Percentiles rank a stretch among this genome's conserved stretches.
These are phyloP conservation scores for Diorhabda elongata DNA, from an alignment of 1,140 invertebrate genomes.

Conservation along the genomic window DNA sequence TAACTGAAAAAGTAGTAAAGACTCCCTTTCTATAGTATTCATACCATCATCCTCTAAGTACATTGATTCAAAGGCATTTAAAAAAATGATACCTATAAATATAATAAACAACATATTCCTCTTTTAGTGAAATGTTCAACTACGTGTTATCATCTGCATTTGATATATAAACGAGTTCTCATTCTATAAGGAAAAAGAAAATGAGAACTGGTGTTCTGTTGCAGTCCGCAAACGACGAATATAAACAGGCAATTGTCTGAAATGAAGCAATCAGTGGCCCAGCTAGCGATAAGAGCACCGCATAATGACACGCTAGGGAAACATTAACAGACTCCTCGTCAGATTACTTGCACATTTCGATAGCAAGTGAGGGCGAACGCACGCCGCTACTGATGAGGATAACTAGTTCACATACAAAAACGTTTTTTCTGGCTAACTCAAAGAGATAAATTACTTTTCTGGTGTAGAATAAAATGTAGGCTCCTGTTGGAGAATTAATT, in stretches of 20 bases:
- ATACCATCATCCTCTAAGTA: too few species aligned
- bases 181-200: constrained; percentile 40
- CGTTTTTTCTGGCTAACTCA: neutral
- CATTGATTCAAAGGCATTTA: too few species aligned
- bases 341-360: constrained; percentile 48
- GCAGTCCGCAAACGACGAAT: constrained; percentile 43
- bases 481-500: too few species aligned
- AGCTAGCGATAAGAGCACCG: constrained; percentile 48
- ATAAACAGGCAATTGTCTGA: constrained; percentile 51
- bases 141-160: constrained; percentile 4
- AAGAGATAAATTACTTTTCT: too few species aligned
- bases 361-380: constrained; percentile 22
- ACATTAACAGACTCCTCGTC: constrained; percentile 50
- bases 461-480: too few species aligned
- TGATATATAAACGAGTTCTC: constrained; percentile 31
- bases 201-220: constrained; percentile 31
- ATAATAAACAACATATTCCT: too few species aligned
- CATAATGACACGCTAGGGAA: constrained; percentile 48
- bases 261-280: constrained; percentile 50
- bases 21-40: too few species aligned
- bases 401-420: constrained; percentile 2
- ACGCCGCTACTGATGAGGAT: constrained; percentile 14
- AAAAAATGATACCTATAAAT: too few species aligned
- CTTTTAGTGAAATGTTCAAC: neutral
- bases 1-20: too few species aligned